These are phyloP conservation scores for Oncorhynchus masou DNA, from an alignment of 2,113 vertebrate species.

Conservation along the genomic window DNA sequence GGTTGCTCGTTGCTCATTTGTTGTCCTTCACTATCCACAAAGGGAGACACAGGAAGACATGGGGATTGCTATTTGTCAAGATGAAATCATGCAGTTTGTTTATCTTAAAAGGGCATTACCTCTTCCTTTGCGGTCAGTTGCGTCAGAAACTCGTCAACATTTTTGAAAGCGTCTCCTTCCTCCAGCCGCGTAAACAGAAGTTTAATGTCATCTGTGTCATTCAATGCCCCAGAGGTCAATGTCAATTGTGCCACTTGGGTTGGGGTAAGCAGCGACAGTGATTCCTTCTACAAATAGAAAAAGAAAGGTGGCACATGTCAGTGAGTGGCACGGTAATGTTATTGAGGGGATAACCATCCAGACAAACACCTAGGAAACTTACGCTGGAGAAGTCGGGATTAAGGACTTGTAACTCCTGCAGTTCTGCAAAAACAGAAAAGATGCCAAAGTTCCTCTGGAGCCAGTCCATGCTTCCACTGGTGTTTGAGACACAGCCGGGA, in stretches of 20 bases:
- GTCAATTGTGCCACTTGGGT: conserved; percentile 19
- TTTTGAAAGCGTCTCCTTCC: too few relatives aligned
- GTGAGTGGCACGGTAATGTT: not conserved
- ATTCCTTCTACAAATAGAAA: conserved; percentile 12
- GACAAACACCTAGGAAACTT: not conserved
- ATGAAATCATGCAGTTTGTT: not conserved
- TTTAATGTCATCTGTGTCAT: conserved; percentile 5
- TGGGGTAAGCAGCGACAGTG: conserved; percentile 21
- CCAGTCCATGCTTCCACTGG: conserved; percentile 17
- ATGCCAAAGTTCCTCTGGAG: conserved; percentile 24
- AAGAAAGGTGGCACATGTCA: not conserved
- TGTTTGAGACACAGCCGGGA: conserved; percentile 15
- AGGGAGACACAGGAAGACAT: not conserved
- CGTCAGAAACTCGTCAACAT: not conserved
- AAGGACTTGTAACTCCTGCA: conserved; percentile 15
- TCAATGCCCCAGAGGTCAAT: conserved; percentile 23
- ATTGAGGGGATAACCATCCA: not conserved
- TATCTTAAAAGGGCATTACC: not conserved
- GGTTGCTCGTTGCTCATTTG: not conserved
- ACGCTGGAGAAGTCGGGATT: conserved; percentile 23
- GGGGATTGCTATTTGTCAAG: not conserved
- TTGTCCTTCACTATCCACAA: not conserved
- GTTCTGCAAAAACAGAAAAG: conserved; percentile 6
- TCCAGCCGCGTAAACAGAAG: too few relatives aligned
- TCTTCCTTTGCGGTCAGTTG: not conserved